Evolutionary conservation across 1,140 invertebrate genomes (phyloP), one percentile per base, ranked within the genome.

Genomic region (Trichomalopsis sarcophagae): DNA sequence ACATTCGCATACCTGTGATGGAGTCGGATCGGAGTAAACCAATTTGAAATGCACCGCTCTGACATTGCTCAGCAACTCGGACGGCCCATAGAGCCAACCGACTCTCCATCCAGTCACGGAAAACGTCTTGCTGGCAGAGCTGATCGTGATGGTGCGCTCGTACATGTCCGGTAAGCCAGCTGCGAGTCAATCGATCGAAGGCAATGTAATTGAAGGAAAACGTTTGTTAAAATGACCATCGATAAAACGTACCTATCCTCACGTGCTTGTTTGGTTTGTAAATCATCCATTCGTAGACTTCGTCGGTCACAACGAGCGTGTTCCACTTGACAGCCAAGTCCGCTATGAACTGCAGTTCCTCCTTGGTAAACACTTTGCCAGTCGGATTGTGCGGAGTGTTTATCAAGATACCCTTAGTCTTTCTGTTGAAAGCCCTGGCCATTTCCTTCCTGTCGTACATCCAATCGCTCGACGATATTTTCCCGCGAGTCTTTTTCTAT

Each of bases 371-470:
- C 40, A 99, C 97, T 94, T 99, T 99, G 69, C 98, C 98, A 2
- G 98, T 91, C 0, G 98, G 98, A 94, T 99, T 99, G 90, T 99
- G 97, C 0, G 98, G 99, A 1, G 97, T 99, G 91, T 99, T 99
- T 2, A 99, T 86, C 75, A 99, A 96, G 6, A 99, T 96, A 89
- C 97, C 96, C 94, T 99, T 99, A 0, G 99, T 99, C 91, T 97
- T 98, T 0, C 92, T 84, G 87, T 95, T 99, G 90, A 99, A 99
- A 23, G 98, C 93, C 0, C 93, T 94, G 84, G 95, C 95, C 30
- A 99, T 91, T 91, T 99, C 98, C 10, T 95, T 91, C 82, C 95
- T 95, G 91, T 99, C 97, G 13, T 99, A 94, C 0, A 95, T 95
- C 97, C 98, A 99, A 91, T 99, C 98, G 0, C 94, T 96, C 77